Evolutionary conservation across 2,888 invertebrate genomes (phyloP).

Genomic region (Megastigmus dorsalis): DNA sequence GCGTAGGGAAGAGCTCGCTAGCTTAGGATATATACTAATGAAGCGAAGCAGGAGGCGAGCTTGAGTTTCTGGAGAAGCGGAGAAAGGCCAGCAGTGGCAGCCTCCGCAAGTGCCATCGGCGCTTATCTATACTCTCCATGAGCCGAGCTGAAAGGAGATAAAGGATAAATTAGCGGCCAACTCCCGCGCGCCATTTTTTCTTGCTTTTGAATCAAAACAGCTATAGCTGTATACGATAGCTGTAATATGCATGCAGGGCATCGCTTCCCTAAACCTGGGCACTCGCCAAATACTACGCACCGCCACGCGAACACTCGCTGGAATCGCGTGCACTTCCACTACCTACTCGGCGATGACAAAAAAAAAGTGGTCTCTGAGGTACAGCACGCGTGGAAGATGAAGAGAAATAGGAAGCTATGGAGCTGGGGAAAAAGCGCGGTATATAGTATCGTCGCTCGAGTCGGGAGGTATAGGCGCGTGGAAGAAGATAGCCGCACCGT

Average conservation of each 20-base stretch:
- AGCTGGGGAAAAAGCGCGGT: not conserved
- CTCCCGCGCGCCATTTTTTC: slow-evolving; percentile 29
- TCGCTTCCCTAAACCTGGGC: too few species aligned
- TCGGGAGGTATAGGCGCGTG: too few species aligned
- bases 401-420: not conserved
- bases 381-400: not conserved
- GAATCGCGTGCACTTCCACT: too few species aligned
- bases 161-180: slow-evolving; percentile 35
- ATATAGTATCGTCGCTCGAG: too few species aligned
- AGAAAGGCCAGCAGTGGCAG: slow-evolving; percentile 8
- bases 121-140: too few species aligned
- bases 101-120: too few species aligned
- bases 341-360: not conserved
- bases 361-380: too few species aligned
- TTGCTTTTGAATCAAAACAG: slow-evolving; percentile 18
- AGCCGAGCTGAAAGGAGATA: slow-evolving; percentile 32
- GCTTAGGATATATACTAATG: slow-evolving; percentile 14
- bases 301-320: too few species aligned
- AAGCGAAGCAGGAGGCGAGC: not conserved
- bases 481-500: too few species aligned
- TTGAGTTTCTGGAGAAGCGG: not conserved
- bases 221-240: too few species aligned
- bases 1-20: not conserved
- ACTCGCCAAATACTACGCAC: too few species aligned
- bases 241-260: too few species aligned